Conservation (phyloP, 2,797 vertebrate species). For the Gallinago solitaria region DNA sequence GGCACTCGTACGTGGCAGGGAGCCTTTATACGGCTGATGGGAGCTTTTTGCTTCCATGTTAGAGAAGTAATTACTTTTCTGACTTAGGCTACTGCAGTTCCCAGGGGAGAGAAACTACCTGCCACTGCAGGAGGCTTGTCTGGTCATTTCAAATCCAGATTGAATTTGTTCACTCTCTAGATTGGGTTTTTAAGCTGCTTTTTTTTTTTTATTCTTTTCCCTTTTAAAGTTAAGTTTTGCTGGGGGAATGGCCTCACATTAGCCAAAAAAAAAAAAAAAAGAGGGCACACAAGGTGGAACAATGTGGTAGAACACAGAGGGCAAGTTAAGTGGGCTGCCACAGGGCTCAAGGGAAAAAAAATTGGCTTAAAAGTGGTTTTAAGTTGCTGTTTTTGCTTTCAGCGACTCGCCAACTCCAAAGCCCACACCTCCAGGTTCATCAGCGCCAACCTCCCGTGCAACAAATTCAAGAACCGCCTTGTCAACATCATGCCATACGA, state of each 20-base stretch:
- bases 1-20: accelerated
- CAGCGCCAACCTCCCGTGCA: slow-evolving; percentile 98
- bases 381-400: not conserved
- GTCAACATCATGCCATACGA: slow-evolving; percentile 99
- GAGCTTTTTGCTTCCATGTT: not conserved
- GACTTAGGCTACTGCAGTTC: not conserved
- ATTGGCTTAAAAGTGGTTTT: not conserved
- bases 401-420: slow-evolving; percentile 97
- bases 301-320: accelerated
- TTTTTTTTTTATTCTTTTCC: too few relatives aligned
- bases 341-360: accelerated
- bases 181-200: not conserved
- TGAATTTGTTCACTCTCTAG: not conserved
- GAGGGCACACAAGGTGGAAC: not conserved
- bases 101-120: not conserved
- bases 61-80: not conserved
- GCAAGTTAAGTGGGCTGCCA: accelerated
- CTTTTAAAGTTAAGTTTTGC: not conserved
- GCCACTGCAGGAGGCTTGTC: not conserved
- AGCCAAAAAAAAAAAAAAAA: too few relatives aligned
- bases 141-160: not conserved
- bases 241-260: not conserved
- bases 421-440: slow-evolving; percentile 97
- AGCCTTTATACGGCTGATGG: not conserved
- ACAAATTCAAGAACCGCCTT: slow-evolving; percentile 99